These are phyloP conservation scores for Toxonevra muliebris DNA, from an alignment of 2,888 invertebrate genomes.

Conservation along the genomic window DNA sequence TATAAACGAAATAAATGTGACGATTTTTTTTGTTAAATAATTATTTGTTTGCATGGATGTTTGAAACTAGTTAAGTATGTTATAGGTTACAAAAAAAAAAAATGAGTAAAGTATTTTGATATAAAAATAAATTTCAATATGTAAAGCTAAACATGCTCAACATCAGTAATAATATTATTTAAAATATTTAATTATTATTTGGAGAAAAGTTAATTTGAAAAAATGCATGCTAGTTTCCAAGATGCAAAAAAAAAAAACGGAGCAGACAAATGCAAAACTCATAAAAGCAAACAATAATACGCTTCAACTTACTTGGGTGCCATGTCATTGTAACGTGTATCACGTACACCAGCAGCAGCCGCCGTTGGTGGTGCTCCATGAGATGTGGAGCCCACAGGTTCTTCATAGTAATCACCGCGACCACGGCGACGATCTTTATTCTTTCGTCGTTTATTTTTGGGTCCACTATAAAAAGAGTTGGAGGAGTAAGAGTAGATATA, in stretches of 20 bases:
- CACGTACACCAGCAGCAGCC: slow-evolving; percentile 72
- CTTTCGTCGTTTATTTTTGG: slow-evolving; percentile 65
- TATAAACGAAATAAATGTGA: neutral
- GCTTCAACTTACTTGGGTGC: slow-evolving; percentile 81
- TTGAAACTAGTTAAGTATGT: too few relatives aligned
- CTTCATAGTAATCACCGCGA: slow-evolving; percentile 65
- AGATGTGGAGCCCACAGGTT: slow-evolving; percentile 62
- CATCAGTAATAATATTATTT: too few relatives aligned
- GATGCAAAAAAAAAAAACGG: too few relatives aligned
- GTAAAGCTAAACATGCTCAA: too few relatives aligned
- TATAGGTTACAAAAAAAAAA: too few relatives aligned
- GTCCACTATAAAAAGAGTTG: slow-evolving; percentile 56
- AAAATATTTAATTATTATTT: too few relatives aligned
- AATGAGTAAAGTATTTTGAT: too few relatives aligned
- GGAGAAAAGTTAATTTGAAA: slow-evolving; percentile 5
- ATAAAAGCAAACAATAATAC: slow-evolving; percentile 20
- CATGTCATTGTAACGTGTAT: slow-evolving; percentile 85
- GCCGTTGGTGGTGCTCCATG: slow-evolving; percentile 66
- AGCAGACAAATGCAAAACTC: too few relatives aligned
- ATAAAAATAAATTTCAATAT: too few relatives aligned
- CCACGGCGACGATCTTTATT: slow-evolving; percentile 63
- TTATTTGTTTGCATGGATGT: too few relatives aligned
- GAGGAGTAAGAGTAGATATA: slow-evolving; percentile 15
- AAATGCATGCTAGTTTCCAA: slow-evolving; percentile 12
- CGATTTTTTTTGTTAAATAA: too few relatives aligned